Evolutionary conservation across 1,140 invertebrate species (phyloP).

Genomic region (Drosophila punjabiensis): DNA sequence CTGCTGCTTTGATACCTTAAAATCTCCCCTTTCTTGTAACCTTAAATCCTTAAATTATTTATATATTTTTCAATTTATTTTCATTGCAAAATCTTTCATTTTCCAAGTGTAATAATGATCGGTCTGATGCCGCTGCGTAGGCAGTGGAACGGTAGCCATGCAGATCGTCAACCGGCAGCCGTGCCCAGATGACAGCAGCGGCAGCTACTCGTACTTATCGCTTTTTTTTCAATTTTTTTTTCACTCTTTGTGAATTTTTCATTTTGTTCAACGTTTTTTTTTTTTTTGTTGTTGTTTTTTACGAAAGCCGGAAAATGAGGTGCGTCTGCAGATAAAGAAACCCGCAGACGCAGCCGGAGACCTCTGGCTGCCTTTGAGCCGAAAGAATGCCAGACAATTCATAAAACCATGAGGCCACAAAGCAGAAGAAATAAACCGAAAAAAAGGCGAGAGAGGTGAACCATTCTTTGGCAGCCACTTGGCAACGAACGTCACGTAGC

Average conservation of each 20-base stretch:
- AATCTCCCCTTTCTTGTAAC: too few relatives aligned
- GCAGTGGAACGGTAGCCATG: constrained; percentile 46
- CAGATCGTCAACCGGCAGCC: constrained; percentile 48
- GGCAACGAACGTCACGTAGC: constrained; percentile 81
- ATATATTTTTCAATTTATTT: neutral
- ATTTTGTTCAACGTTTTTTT: constrained; percentile 41
- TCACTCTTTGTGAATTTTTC: constrained; percentile 40
- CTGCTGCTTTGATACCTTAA: neutral
- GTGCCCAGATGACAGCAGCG: constrained; percentile 41
- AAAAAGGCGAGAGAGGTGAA: constrained; percentile 46
- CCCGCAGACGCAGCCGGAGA: constrained; percentile 48
- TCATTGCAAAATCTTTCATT: neutral
- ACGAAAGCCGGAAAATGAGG: constrained; percentile 78
- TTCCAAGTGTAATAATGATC: constrained; percentile 31
- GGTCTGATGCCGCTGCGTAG: constrained; percentile 33
- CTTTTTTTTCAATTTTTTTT: constrained; percentile 19
- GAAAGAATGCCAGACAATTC: constrained; percentile 74
- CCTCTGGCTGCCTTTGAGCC: constrained; percentile 7
- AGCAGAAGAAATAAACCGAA: constrained; percentile 26
- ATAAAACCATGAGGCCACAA: constrained; percentile 50
- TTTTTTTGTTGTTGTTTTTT: constrained; percentile 12
- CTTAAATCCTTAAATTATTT: neutral
- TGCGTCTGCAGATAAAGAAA: constrained; percentile 73
- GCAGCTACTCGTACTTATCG: constrained; percentile 54
- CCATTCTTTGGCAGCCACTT: constrained; percentile 76